Evolutionary conservation across 2,888 invertebrate species (phyloP), one percentile per base, ranked within the genome.

Genomic region (Epirrita christyi): DNA sequence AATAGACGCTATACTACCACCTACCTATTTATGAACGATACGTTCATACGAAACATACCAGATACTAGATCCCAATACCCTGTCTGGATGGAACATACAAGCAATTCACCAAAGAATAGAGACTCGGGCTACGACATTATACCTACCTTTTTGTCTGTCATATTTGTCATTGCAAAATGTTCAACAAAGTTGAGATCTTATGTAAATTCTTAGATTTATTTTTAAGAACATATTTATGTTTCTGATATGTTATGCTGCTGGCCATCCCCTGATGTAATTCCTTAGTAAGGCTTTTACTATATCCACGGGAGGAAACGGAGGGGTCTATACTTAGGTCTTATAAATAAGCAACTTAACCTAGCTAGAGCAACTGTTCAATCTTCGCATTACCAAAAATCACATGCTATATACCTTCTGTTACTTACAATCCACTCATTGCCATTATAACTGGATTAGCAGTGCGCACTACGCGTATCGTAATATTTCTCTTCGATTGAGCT

Each of bases 401-500:
- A 11, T n/a, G 13, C 40, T 32, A 2, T 45, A 9, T 42, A 34
- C 65, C 65, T 66, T 61, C 61, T 55, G 48, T 37, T n/a, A 36
- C 27, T 57, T 11, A 58, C 54, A 6, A 54, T 56, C 52, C 83
- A 78, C 44, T 87, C 85, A 86, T 72, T 88, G 85, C 34, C 70
- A 64, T 72, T 36, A 80, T 89, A 89, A 89, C 89, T 85, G 85
- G 89, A 90, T 90, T 88, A 89, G 81, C 80, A 83, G 77, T 75
- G 76, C 72, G 77, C 78, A 77, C 75, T 73, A 76, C 76, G 80
- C 80, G 78, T 83, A 86, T 83, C 83, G 81, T 83, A 84, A 89
- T 90, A 87, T 85, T 88, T 89, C 85, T 86, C 80, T 84, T 80
- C 86, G 86, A 89, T 87, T 88, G 88, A 88, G 88, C 86, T 87